Evolutionary conservation across 2,797 vertebrate species (phyloP).

Genomic region (Phoebastria nigripes): DNA sequence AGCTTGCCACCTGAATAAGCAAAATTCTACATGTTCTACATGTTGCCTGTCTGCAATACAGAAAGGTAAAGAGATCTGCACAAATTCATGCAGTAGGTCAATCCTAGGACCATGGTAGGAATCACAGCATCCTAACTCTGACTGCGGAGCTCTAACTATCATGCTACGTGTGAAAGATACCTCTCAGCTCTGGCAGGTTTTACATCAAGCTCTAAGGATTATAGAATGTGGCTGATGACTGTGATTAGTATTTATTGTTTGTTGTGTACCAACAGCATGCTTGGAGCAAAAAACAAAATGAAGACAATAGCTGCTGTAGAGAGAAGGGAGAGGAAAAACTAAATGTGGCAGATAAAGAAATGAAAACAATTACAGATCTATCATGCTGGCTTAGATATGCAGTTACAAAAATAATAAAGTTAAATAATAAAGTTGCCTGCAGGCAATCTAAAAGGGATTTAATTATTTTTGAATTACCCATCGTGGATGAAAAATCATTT

Average conservation of each 20-base stretch:
- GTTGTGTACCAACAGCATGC: conserved; percentile 26
- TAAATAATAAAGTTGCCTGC: conserved; percentile 45
- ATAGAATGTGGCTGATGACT: background rate
- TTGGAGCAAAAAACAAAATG: background rate
- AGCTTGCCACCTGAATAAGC: background rate
- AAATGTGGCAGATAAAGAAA: conserved; percentile 4
- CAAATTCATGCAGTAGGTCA: background rate
- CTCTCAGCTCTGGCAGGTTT: background rate
- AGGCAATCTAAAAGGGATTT: conserved; percentile 29
- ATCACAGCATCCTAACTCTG: background rate
- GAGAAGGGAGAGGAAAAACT: background rate
- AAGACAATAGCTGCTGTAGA: background rate
- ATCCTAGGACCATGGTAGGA: background rate
- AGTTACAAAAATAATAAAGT: conserved; percentile 46
- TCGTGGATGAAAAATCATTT: conserved; percentile 6
- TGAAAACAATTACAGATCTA: conserved; percentile 31
- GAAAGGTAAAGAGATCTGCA: background rate
- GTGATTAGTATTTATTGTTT: conserved; percentile 20
- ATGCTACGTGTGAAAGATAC: background rate
- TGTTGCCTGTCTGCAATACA: background rate
- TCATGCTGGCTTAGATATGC: conserved; percentile 4
- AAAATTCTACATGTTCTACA: background rate
- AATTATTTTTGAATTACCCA: conserved; percentile 45
- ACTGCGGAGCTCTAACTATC: background rate
- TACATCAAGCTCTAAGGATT: background rate